phyloP scores from a whole-genome alignment of 2,888 invertebrate species.

The Phortica magna region DNA sequence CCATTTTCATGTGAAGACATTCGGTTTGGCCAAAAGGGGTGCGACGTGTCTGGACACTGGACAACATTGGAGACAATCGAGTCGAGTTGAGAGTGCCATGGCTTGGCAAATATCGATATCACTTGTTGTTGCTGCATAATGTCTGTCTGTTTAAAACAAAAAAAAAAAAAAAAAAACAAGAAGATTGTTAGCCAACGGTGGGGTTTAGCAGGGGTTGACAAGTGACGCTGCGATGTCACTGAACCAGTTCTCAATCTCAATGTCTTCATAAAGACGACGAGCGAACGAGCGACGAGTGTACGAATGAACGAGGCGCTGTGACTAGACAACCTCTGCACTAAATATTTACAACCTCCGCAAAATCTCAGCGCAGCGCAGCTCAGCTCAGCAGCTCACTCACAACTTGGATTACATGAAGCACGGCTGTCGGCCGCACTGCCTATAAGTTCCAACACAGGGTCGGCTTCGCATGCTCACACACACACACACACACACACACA shows the following conservation, averaged over 20 bases:
- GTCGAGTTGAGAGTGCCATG: neutral
- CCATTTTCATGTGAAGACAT: constrained; percentile 22
- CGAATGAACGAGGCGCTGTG: neutral
- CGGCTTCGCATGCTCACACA: constrained; percentile 19
- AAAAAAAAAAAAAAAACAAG: neutral
- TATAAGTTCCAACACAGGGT: constrained; percentile 37
- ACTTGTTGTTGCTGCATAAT: constrained; percentile 55
- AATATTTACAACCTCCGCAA: constrained; percentile 73
- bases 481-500: neutral
- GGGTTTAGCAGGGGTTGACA: neutral
- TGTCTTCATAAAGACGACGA: constrained; percentile 64
- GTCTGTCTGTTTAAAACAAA: neutral
- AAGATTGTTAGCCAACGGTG: neutral
- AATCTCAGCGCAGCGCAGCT: constrained; percentile 64
- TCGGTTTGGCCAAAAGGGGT: neutral
- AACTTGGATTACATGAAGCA: constrained; percentile 31
- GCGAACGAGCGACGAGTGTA: neutral
- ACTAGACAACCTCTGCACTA: constrained; percentile 68
- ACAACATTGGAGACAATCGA: neutral
- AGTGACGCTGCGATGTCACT: constrained; percentile 56
- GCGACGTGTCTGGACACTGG: neutral
- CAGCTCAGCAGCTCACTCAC: constrained; percentile 50
- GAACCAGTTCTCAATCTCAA: constrained; percentile 75
- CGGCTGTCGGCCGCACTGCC: neutral
- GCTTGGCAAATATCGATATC: constrained; percentile 70